Percentiles rank a stretch among this genome's conserved stretches.
These are phyloP conservation scores for Cyanoramphus novaezelandiae DNA, from an alignment of 2,113 vertebrate genomes.

Conservation along the genomic window DNA sequence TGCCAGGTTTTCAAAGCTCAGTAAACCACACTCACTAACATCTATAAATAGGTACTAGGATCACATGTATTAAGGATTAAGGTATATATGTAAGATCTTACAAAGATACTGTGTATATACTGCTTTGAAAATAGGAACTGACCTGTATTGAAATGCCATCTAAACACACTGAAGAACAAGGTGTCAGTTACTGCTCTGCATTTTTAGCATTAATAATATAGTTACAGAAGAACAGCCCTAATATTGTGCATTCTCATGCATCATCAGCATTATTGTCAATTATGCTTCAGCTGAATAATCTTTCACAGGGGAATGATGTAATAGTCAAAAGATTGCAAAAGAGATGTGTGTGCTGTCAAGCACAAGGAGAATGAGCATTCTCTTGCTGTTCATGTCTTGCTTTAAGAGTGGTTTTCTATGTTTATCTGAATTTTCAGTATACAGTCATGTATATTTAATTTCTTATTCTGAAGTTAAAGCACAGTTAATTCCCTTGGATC, in stretches of 20 bases:
- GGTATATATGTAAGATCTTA: not conserved
- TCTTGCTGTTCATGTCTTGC: not conserved
- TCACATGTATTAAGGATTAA: not conserved
- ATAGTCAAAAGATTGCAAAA: not conserved
- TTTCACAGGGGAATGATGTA: not conserved
- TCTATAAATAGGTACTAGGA: not conserved
- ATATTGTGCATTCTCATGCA: not conserved
- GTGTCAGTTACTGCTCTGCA: not conserved
- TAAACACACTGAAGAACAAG: not conserved
- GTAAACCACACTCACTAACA: not conserved
- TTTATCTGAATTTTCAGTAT: not conserved
- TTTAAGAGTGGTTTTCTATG: not conserved
- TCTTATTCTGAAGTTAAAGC: not conserved
- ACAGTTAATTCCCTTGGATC: not conserved
- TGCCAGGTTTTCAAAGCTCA: not conserved
- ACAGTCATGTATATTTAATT: fast-evolving
- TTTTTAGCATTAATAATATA: not conserved
- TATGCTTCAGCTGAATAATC: not conserved
- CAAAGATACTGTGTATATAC: not conserved
- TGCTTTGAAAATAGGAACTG: not conserved
- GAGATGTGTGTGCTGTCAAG: not conserved
- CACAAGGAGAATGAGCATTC: not conserved
- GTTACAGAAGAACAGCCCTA: not conserved
- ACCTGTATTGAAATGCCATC: not conserved
- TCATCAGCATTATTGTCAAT: constrained; percentile 1